Evolutionary conservation across 2,113 vertebrate species (phyloP).

Genomic region (Chascanopsetta lugubris): DNA sequence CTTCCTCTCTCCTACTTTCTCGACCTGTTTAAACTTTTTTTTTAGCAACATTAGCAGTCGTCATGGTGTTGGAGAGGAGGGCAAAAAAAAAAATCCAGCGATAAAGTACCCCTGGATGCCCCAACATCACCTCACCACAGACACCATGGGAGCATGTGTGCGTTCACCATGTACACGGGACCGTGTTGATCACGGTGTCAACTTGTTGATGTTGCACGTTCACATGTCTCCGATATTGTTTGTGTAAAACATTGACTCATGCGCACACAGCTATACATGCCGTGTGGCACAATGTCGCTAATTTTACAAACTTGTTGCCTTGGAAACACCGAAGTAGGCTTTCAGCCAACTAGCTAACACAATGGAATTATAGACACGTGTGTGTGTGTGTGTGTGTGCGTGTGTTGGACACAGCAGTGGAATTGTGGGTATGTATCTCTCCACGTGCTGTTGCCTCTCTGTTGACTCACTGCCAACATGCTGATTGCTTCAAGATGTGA

Average conservation of each 20-base stretch:
- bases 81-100: too few species aligned
- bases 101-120: too few species aligned
- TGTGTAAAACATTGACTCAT: constrained; percentile 15
- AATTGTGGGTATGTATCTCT: constrained; percentile 63
- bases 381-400: constrained; percentile 17
- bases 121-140: too few species aligned
- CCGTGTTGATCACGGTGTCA: not conserved
- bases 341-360: constrained; percentile 62
- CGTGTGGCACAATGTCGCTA: constrained; percentile 24
- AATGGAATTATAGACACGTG: constrained; percentile 62
- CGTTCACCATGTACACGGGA: not conserved
- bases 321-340: constrained; percentile 65
- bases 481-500: constrained; percentile 74
- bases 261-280: constrained; percentile 12
- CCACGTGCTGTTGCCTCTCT: constrained; percentile 58
- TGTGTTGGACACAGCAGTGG: constrained; percentile 20
- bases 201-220: constrained; percentile 8
- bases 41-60: too few species aligned
- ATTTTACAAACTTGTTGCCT: constrained; percentile 70
- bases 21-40: too few species aligned
- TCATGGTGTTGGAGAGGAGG: too few species aligned
- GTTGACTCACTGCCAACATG: constrained; percentile 58
- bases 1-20: too few species aligned
- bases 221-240: constrained; percentile 48
- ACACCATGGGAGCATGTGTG: too few species aligned